These are phyloP conservation scores for Paradoxurus hermaphroditus DNA, from an alignment of 2,113 vertebrate genomes.

Conservation along the genomic window DNA sequence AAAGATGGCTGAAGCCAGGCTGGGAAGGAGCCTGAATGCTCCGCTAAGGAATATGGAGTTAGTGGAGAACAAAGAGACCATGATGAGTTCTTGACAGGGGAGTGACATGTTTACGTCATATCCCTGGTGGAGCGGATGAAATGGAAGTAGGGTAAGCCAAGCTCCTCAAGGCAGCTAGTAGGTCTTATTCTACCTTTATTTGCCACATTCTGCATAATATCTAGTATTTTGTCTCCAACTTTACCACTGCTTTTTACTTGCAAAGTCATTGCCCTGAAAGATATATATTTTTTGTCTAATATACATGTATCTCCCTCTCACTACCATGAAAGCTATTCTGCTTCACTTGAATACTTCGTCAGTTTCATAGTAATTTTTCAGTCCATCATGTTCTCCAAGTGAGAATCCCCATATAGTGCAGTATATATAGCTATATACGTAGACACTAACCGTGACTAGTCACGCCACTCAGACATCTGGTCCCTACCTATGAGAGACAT, in stretches of 20 bases:
- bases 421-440: background rate
- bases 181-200: background rate
- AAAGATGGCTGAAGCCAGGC: background rate
- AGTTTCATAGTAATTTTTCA: background rate
- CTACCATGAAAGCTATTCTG: background rate
- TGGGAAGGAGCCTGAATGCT: background rate
- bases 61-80: background rate
- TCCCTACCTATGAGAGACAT: background rate
- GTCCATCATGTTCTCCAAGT: background rate
- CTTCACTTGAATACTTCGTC: background rate
- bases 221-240: background rate
- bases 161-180: background rate
- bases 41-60: background rate
- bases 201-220: background rate
- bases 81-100: background rate
- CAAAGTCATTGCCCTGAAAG: background rate
- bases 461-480: background rate
- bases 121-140: background rate
- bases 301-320: background rate
- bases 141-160: background rate
- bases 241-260: background rate
- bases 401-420: background rate
- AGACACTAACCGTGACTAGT: background rate
- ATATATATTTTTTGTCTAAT: background rate
- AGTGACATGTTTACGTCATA: background rate